Evolutionary conservation across 2,888 invertebrate species (phyloP), one percentile per base, ranked within the genome.

Genomic region (Dynastes grantii): DNA sequence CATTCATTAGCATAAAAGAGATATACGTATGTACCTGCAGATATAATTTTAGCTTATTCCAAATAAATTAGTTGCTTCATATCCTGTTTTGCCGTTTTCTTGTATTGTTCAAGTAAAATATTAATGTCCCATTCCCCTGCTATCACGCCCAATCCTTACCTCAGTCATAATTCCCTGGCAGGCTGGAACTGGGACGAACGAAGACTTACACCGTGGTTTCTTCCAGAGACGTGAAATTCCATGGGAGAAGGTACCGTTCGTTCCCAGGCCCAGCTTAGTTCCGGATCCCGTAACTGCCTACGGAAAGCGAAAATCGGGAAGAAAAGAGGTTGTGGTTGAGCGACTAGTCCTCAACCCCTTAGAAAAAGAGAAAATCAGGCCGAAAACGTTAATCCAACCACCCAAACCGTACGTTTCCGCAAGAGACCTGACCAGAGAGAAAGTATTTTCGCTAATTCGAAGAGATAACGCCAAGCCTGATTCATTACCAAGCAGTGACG

Each of bases 171-270:
- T 61, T 45, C 73, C 55, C 22, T 53, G 61, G 58, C 73, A 61
- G 73, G 73, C 73, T 61, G 73, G 73, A 58, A 64, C 70, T 86
- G 86, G 86, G 85, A 86, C 86, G 86, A 86, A 87, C 85, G 73
- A 75, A 61, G 73, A 82, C 80, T 83, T 84, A 82, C 83, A 85
- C 83, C 81, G 83, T 77, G 73, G 77, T 81, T 80, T 84, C 90
- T 93, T 93, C 90, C 93, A 95, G 94, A 94, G 92, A 90, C 92
- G 92, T 89, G 90, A 92, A 89, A 94, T 95, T 87, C 95, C 96
- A 86, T 96, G 96, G 96, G 95, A 96, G 90, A 95, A 95, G 92
- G 94, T 95, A 89, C 96, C 96, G 86, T 94, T 92, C 90, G 96
- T 96, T 86, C 95, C 96, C 84, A 92, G 96, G 84, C 96, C 96